Evolutionary conservation across 2,113 vertebrate genomes (phyloP), one percentile per base, ranked within the genome.

Genomic region (Sisor rabdophorus): DNA sequence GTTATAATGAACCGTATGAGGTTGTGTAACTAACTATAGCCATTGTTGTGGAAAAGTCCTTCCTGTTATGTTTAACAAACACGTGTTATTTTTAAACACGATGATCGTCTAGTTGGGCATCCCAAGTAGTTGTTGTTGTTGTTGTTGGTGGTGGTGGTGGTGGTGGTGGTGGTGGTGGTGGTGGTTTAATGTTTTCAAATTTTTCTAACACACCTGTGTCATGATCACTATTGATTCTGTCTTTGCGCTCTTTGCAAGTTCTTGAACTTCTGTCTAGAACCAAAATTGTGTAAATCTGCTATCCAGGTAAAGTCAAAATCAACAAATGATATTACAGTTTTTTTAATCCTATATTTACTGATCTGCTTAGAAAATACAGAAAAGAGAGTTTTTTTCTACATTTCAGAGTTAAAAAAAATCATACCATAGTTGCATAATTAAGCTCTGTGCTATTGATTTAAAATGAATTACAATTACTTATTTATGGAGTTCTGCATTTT

Each of bases 221-320:
- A n/a, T 73, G 40, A n/a, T 28, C 55, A 20, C 24, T 53, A 64
- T 30, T 32, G 20, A 9, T 68, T 36, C 48, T 50, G 58, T 26
- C 2, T 2, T 26, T 48, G 19, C 8, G 8, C 19, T 17, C 11
- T 71, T 58, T 28, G 67, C 56, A 60, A 36, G 32, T 36, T 36
- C 32, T 36, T 36, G 32, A 36, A 36, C 6, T 6, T 36, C 2
- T 3, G 6, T 36, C 32, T 36, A 36, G 32, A 80, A 58, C 73
- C 55, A 28, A 32, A 26, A 26, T 28, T 50, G 64, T 40, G 28
- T 17, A 24, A 24, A 61, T 24, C n/a, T 75, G 63, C 13, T 54
- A 13, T 36, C 24, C 48, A 60, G 60, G 73, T 65, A 61, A 53
- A 81, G 64, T 55, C 74, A 11, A 73, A 73, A 16, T 2, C 36